These are phyloP conservation scores for Eupleurogrammus muticus DNA, from an alignment of 2,797 vertebrate genomes.

Conservation along the genomic window DNA sequence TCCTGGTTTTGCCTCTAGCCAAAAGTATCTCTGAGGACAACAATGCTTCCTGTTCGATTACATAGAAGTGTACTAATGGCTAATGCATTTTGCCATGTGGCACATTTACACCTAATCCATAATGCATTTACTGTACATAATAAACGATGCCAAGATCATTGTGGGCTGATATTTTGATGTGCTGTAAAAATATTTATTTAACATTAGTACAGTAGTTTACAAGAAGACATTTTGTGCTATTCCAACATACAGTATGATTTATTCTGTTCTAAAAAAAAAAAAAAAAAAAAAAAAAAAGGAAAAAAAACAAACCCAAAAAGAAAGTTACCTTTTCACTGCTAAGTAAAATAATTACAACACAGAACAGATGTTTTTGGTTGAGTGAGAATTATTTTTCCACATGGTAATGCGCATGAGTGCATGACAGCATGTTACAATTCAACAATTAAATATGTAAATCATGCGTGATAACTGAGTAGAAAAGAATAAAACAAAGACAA, in stretches of 20 bases:
- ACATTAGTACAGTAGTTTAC: not conserved
- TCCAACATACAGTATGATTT: constrained; percentile 6
- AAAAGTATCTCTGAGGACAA: constrained; percentile 15
- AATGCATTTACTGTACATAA: constrained; percentile 19
- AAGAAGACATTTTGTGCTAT: not conserved
- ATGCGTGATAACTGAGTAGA: constrained; percentile 1
- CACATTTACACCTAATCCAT: constrained; percentile 16
- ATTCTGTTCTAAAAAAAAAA: too few species aligned
- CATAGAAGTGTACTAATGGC: constrained; percentile 15
- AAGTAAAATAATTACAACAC: constrained; percentile 36
- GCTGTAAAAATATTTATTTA: not conserved
- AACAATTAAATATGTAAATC: not conserved
- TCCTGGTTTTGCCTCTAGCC: constrained; percentile 4
- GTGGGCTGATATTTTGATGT: not conserved
- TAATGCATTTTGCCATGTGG: constrained; percentile 34
- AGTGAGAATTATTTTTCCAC: constrained; percentile 18
- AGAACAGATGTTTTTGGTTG: constrained; percentile 19
- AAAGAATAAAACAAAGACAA: constrained; percentile 6
- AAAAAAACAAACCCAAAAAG: too few species aligned
- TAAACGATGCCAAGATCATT: not conserved
- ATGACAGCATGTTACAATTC: constrained; percentile 3
- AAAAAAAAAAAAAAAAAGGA: too few species aligned
- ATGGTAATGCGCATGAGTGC: not conserved
- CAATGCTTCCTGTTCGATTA: constrained; percentile 16
- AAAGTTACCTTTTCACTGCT: constrained; percentile 26